Base-by-base conservation (phyloP, 2,797 vertebrate genomes). In the Pangasius sanitwongsei region DNA sequence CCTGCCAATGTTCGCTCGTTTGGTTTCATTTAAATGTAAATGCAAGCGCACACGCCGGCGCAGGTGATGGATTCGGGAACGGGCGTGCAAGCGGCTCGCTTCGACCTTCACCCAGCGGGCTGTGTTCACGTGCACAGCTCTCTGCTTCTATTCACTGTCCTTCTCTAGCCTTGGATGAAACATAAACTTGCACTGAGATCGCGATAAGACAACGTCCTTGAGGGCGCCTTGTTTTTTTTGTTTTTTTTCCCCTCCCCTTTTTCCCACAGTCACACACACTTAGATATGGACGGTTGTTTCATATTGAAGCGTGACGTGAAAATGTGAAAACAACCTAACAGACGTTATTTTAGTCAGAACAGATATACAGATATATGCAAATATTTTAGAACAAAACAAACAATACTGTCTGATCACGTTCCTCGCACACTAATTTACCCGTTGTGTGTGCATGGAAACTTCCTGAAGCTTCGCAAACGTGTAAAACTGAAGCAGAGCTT, bases 11-110 rank as follows among this genome's bases (percentile, higher is more conserved):
- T 95, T 93, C 91, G 93, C 94, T 94, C 94, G 94, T 96, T 96
- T 95, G 94, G 94, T 95, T 96, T 96, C 94, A 97, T 97, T 97
- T 96, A 96, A 95, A 96, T 97, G 95, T 95, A 97, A 97, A 96
- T 96, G 93, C 94, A 93, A 92, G 93, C 91, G 91, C 92, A 92
- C 93, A 16, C 48, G 20, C 77, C 57, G 89, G 87, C 91, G 92
- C 87, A 91, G 92, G 93, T 96, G 94, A 96, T 95, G 95, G 95
- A 96, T 95, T 95, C 92, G 88, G 65, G 88, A 88, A 91, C 89
- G 78, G 91, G 88, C 72, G 82, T 92, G 93, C 89, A 90, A 95
- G 92, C 93, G 92, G 44, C 65, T 50, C 18, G 20, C 72, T 72
- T 75, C 74, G 83, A 89, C 88, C 88, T 89, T 89, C 78, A 63